Percentiles rank a stretch among this genome's conserved stretches.
phyloP scores from a whole-genome alignment of 2,797 vertebrate species.

The Rhabdophis nuchalis region DNA sequence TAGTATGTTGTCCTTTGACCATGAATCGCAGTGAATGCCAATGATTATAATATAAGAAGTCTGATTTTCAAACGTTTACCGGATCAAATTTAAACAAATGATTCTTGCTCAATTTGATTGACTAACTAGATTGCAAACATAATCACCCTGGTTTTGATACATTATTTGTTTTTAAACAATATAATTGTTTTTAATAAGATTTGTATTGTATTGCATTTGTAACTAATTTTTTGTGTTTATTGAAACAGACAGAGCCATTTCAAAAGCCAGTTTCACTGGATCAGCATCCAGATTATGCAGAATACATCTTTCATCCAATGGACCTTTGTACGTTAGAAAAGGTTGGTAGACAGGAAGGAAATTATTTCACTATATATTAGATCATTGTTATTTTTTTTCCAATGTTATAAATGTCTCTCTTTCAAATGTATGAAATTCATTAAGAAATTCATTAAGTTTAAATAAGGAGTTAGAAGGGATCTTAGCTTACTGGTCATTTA shows the following conservation, averaged over 20 bases:
- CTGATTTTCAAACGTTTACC: background rate
- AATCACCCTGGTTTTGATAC: background rate
- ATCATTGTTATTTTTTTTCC: background rate
- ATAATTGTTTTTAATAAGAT: background rate
- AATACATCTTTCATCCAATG: constrained; percentile 99
- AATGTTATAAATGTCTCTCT: background rate
- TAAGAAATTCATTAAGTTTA: background rate
- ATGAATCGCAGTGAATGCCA: background rate
- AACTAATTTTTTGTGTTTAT: background rate
- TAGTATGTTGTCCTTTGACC: background rate
- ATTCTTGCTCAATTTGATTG: background rate
- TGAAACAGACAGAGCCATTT: constrained; percentile 91
- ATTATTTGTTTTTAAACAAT: background rate
- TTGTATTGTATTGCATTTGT: background rate
- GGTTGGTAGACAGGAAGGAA: constrained; percentile 72
- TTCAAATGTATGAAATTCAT: background rate
- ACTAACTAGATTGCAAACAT: background rate
- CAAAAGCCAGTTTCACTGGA: constrained; percentile 96
- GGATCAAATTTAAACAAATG: background rate
- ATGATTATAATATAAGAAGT: background rate
- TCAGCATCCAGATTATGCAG: constrained; percentile 96
- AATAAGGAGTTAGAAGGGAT: background rate
- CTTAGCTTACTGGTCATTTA: background rate
- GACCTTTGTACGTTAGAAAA: constrained; percentile 97
- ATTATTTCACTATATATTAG: constrained; percentile 1